Evolutionary conservation across 2,888 invertebrate genomes (phyloP).

Genomic region (Gastrophysa polygoni): DNA sequence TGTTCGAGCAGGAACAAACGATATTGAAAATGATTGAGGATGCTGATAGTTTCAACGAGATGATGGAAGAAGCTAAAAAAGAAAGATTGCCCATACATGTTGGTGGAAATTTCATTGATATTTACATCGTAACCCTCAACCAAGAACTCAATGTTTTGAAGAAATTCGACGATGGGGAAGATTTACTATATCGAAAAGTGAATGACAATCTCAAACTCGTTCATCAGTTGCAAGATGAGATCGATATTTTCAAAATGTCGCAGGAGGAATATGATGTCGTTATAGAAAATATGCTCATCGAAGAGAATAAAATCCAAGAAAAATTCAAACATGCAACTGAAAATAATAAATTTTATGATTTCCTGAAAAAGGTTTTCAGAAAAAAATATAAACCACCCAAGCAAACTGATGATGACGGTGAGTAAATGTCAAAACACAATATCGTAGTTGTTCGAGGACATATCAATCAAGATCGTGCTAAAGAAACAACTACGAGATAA

Average conservation of each 20-base stretch:
- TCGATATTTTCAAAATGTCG: slow-evolving; percentile 60
- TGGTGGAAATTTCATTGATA: slow-evolving; percentile 64
- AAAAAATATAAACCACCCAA: slow-evolving; percentile 80
- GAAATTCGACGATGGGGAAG: slow-evolving; percentile 74
- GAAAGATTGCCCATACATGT: slow-evolving; percentile 67
- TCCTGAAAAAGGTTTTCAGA: slow-evolving; percentile 79
- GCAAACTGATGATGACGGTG: slow-evolving; percentile 61
- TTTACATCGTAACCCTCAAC: slow-evolving; percentile 70
- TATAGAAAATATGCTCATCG: slow-evolving; percentile 58
- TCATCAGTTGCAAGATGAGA: slow-evolving; percentile 61
- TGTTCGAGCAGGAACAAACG: slow-evolving; percentile 71
- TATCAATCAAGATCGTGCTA: too few relatives aligned
- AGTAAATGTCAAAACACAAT: too few relatives aligned
- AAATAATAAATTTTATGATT: slow-evolving; percentile 79
- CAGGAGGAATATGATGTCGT: slow-evolving; percentile 61
- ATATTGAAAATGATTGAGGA: slow-evolving; percentile 64
- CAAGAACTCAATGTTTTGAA: slow-evolving; percentile 77
- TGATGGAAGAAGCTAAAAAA: slow-evolving; percentile 63
- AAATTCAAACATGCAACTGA: slow-evolving; percentile 65
- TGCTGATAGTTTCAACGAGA: slow-evolving; percentile 70
- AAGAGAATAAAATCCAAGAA: slow-evolving; percentile 60
- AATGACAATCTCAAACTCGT: slow-evolving; percentile 51
- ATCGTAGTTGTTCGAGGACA: too few relatives aligned
- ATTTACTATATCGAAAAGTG: slow-evolving; percentile 61
- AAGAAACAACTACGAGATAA: too few relatives aligned